Conservation (phyloP, 2,797 vertebrate species). For the Heteromormyrus szaboi region DNA sequence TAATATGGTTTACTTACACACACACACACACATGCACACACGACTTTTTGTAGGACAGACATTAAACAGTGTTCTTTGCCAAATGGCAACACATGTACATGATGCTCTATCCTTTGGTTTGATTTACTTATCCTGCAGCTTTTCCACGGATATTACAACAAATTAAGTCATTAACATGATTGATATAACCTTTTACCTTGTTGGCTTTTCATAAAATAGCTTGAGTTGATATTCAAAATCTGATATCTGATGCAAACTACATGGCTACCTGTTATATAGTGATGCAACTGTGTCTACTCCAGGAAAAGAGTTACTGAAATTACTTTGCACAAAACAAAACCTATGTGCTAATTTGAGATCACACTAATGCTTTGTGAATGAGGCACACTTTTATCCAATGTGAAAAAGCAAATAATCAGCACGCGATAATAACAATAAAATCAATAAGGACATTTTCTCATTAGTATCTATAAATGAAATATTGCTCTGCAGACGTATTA, state of each 20-base stretch:
- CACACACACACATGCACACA: neutral
- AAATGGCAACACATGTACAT: neutral
- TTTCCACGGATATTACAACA: neutral
- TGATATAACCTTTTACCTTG: neutral
- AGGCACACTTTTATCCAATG: constrained; percentile 30
- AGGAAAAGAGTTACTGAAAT: neutral
- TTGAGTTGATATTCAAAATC: neutral
- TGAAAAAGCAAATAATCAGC: constrained; percentile 44
- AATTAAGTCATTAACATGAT: neutral
- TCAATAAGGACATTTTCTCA: constrained; percentile 51
- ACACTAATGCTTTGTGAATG: constrained; percentile 40
- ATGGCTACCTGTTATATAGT: neutral
- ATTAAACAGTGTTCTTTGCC: neutral
- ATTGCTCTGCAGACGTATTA: constrained; percentile 36
- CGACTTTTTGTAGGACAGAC: neutral
- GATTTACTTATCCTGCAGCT: neutral
- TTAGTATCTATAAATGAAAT: constrained; percentile 45
- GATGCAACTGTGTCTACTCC: neutral
- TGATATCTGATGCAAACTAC: neutral
- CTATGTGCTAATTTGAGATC: constrained; percentile 34
- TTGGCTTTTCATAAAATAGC: neutral
- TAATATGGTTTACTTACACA: neutral
- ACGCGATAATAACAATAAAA: constrained; percentile 40
- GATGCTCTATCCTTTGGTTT: neutral
- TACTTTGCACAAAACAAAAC: constrained; percentile 6